These are phyloP conservation scores for Stegodyphus mimosarum DNA, from an alignment of 1,140 invertebrate species.

Conservation along the genomic window DNA sequence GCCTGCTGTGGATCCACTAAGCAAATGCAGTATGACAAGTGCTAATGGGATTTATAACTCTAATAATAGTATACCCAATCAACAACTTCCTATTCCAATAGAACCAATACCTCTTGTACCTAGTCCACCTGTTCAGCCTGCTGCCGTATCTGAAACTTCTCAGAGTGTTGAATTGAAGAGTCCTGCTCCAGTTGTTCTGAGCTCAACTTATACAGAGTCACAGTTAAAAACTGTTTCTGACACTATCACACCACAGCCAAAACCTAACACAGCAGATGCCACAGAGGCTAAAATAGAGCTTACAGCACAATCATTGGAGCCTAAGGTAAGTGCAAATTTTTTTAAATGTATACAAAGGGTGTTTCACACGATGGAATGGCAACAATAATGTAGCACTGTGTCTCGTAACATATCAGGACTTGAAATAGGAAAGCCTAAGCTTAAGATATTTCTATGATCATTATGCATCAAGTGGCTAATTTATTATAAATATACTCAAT, in stretches of 20 bases:
- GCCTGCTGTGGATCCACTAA: neutral
- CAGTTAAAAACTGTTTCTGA: conserved; percentile 27
- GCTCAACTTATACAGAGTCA: neutral
- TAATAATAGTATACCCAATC: neutral
- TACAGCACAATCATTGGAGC: conserved; percentile 11
- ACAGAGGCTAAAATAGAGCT: no score
- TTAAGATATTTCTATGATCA: no score
- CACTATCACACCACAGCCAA: conserved; percentile 31
- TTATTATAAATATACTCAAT: no score
- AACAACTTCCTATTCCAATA: conserved; percentile 6
- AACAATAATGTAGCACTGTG: no score
- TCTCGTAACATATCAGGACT: no score
- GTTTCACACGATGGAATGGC: no score
- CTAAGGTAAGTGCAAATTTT: conserved; percentile 19
- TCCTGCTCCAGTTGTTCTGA: neutral
- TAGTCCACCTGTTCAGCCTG: neutral
- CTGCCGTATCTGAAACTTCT: neutral
- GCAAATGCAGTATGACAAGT: neutral
- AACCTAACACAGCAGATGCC: neutral
- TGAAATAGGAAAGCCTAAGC: no score
- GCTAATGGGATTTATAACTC: neutral
- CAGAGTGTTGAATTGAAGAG: neutral
- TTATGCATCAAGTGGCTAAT: no score
- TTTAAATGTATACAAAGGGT: neutral
- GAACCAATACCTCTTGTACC: conserved; percentile 3